phyloP scores from a whole-genome alignment of 2,797 vertebrate genomes.

The Varecia variegata region DNA sequence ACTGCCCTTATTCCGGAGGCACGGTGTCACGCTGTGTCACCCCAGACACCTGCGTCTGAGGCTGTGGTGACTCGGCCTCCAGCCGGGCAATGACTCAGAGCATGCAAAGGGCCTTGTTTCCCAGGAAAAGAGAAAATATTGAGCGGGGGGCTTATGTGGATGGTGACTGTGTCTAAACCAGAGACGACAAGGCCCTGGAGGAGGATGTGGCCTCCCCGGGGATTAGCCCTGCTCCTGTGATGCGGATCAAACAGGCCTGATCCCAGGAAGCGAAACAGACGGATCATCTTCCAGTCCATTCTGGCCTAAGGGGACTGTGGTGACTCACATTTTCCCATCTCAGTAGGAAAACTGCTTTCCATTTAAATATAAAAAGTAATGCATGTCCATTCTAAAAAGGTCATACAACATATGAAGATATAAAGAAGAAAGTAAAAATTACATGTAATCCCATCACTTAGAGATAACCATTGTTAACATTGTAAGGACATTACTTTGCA shows the following conservation, averaged over 20 bases:
- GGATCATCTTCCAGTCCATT: background rate
- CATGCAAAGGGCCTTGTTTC: conserved; percentile 46
- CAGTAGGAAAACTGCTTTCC: background rate
- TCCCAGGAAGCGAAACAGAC: background rate
- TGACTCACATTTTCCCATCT: conserved; percentile 28
- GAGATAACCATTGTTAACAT: background rate
- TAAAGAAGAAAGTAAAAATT: conserved; percentile 25
- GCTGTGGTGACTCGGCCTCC: conserved; percentile 35
- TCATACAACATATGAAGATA: background rate
- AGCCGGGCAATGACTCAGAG: conserved; percentile 24
- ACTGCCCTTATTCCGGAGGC: conserved; percentile 61
- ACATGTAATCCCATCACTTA: background rate
- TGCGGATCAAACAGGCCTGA: background rate
- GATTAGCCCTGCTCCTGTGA: background rate
- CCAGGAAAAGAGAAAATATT: conserved; percentile 17
- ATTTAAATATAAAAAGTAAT: background rate
- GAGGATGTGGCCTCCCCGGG: background rate
- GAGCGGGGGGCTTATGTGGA: conserved; percentile 34
- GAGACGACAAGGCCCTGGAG: background rate
- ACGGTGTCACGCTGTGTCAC: conserved; percentile 9
- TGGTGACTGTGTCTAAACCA: background rate
- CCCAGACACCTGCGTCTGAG: conserved; percentile 63
- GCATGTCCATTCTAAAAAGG: background rate
- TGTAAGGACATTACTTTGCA: background rate
- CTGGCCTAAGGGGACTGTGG: background rate